Evolutionary conservation across 2,113 vertebrate genomes (phyloP).

Genomic region (Gobio gobio): DNA sequence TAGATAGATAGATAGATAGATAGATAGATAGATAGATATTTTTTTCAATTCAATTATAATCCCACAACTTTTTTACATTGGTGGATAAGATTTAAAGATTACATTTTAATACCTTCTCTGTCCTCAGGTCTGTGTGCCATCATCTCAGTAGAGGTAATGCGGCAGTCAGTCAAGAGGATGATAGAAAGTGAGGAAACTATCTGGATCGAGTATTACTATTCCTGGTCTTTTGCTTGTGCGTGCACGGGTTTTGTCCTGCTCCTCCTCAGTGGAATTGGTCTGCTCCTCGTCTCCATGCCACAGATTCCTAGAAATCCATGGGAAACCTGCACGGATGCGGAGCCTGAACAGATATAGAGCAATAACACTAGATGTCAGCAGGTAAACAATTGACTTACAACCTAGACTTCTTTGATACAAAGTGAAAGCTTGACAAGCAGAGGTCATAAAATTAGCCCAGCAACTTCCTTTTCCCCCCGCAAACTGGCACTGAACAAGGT

Average conservation of each 20-base stretch:
- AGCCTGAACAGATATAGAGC: conserved; percentile 78
- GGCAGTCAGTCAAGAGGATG: conserved; percentile 95
- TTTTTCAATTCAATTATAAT: too few relatives aligned
- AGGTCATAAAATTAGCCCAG: conserved; percentile 2
- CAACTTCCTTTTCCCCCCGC: neutral
- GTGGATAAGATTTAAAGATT: too few relatives aligned
- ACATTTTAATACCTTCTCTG: neutral
- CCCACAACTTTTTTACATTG: too few relatives aligned
- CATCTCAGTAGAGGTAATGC: conserved; percentile 94
- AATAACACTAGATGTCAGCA: neutral
- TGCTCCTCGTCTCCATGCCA: conserved; percentile 91
- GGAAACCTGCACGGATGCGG: conserved; percentile 97
- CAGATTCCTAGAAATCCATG: conserved; percentile 96
- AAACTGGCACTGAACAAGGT: neutral
- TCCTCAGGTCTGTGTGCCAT: conserved; percentile 88
- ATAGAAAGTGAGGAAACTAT: conserved; percentile 90
- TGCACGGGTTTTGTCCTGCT: conserved; percentile 87
- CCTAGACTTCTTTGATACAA: neutral
- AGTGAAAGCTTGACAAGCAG: neutral
- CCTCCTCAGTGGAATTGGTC: conserved; percentile 84
- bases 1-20: too few relatives aligned
- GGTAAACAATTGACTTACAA: conserved; percentile 34
- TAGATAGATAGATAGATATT: too few relatives aligned
- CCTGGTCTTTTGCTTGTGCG: conserved; percentile 94
- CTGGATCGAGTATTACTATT: conserved; percentile 89